phyloP scores from a whole-genome alignment of 2,888 invertebrate genomes.

The Aspidapion aeneum region DNA sequence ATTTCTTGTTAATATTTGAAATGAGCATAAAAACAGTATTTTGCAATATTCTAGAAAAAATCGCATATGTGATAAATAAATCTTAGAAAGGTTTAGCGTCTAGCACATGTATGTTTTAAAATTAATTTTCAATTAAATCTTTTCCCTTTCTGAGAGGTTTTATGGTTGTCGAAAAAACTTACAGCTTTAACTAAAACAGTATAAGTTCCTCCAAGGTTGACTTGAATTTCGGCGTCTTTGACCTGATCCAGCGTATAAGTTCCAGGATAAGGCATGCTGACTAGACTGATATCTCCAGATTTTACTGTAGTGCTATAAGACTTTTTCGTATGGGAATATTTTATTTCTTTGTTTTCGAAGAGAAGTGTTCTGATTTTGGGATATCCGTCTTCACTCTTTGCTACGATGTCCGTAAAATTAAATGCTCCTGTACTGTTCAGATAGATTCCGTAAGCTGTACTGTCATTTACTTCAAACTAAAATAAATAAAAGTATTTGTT shows the following conservation, averaged over 20 bases:
- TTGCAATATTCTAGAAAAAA: too few relatives aligned
- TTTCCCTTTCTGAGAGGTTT: too few relatives aligned
- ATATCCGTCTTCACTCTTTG: too few relatives aligned
- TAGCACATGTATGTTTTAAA: too few relatives aligned
- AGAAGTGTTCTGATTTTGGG: too few relatives aligned
- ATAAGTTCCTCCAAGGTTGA: background rate
- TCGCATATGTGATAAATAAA: too few relatives aligned
- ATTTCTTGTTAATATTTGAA: too few relatives aligned
- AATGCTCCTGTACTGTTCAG: slow-evolving; percentile 17
- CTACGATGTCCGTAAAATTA: too few relatives aligned
- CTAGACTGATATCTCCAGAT: background rate
- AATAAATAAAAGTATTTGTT: background rate
- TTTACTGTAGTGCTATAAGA: background rate
- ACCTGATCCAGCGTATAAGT: background rate
- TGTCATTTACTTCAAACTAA: slow-evolving; percentile 17
- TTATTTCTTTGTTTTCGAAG: background rate
- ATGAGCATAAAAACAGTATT: too few relatives aligned
- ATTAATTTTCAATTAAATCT: too few relatives aligned
- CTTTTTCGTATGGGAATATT: background rate
- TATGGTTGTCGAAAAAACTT: too few relatives aligned
- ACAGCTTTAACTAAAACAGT: background rate
- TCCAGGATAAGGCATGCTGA: background rate
- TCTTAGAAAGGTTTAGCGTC: too few relatives aligned
- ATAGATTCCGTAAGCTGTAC: slow-evolving; percentile 29
- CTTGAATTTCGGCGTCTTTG: background rate